These are phyloP conservation scores for Plutomurus gul DNA, from an alignment of 1,140 invertebrate genomes.

Conservation along the genomic window DNA sequence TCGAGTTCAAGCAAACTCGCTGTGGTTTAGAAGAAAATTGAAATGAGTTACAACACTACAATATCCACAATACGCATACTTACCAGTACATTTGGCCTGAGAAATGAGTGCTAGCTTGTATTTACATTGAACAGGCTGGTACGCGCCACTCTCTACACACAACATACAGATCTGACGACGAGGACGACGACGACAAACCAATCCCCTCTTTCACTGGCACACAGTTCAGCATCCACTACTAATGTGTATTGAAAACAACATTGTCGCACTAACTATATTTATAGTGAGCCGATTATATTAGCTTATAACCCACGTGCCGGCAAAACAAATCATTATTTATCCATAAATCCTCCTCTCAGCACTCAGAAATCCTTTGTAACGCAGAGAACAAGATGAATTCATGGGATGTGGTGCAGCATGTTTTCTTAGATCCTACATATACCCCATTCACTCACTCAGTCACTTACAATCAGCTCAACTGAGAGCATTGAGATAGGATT, in stretches of 20 bases:
- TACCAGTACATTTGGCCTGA: too few relatives aligned
- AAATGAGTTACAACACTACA: constrained; percentile 8
- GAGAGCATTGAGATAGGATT: not conserved
- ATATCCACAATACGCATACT: not conserved
- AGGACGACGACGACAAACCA: too few relatives aligned
- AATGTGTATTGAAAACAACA: not conserved
- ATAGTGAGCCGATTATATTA: not conserved
- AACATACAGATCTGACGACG: too few relatives aligned
- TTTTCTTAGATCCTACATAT: constrained; percentile 8
- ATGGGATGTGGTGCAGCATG: not conserved
- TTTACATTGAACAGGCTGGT: too few relatives aligned
- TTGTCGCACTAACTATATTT: not conserved
- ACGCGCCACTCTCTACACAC: too few relatives aligned
- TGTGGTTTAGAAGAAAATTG: constrained; percentile 15
- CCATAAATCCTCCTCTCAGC: constrained; percentile 22
- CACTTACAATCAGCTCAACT: constrained; percentile 12
- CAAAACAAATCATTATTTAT: constrained; percentile 28
- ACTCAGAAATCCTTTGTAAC: not conserved
- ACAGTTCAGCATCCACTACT: too few relatives aligned
- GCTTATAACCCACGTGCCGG: constrained; percentile 12
- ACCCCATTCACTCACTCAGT: not conserved
- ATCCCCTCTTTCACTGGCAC: too few relatives aligned
- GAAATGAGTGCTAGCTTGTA: too few relatives aligned
- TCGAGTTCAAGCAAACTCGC: not conserved
- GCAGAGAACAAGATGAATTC: not conserved